These are phyloP conservation scores for Ophioninae sp. DNA, from an alignment of 2,888 invertebrate genomes.

Conservation along the genomic window DNA sequence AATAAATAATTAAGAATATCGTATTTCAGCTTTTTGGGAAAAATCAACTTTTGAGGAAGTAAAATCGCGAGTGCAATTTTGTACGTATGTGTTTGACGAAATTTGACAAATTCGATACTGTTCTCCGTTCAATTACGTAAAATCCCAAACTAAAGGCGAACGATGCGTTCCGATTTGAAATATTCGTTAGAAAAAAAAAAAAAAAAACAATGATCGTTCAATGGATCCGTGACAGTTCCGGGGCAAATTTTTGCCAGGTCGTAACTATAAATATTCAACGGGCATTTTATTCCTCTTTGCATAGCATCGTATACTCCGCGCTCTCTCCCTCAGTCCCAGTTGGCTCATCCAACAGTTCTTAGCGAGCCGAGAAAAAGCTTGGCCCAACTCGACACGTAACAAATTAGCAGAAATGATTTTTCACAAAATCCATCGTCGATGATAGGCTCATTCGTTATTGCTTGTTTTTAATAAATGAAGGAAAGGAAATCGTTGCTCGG, in stretches of 20 bases:
- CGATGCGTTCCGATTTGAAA: background rate
- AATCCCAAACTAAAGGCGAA: too few relatives aligned
- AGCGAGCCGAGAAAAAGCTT: background rate
- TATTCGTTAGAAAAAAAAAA: background rate
- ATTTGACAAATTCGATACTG: background rate
- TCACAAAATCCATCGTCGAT: background rate
- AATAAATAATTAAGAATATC: too few relatives aligned
- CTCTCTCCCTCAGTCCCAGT: background rate
- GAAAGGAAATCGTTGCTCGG: background rate
- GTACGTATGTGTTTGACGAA: too few relatives aligned
- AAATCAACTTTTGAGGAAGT: too few relatives aligned
- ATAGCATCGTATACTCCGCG: background rate
- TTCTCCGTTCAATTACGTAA: too few relatives aligned
- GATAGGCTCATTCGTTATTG: background rate
- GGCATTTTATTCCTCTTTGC: background rate
- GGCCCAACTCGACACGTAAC: background rate
- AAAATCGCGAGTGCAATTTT: too few relatives aligned
- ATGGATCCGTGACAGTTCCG: background rate
- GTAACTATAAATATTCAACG: slow-evolving; percentile 32
- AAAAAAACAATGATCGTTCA: background rate
- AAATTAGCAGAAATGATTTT: background rate
- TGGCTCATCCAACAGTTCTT: background rate
- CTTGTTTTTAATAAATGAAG: background rate
- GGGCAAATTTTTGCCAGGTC: background rate
- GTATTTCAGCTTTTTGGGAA: too few relatives aligned